phyloP scores from a whole-genome alignment of 2,797 vertebrate genomes.

The Orestias chungarensis region DNA sequence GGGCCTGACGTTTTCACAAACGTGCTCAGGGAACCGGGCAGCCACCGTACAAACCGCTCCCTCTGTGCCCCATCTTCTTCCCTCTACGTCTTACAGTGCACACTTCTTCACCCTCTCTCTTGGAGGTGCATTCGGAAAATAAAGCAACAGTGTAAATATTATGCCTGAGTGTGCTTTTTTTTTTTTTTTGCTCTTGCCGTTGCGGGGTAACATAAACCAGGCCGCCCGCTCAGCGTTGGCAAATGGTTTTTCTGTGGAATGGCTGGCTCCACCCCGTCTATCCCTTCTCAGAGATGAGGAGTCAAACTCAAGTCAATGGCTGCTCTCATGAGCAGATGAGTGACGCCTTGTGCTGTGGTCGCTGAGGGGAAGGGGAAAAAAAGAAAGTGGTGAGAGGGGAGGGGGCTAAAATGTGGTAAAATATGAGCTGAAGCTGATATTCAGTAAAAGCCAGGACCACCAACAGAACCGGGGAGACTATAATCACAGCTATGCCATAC shows the following conservation, averaged over 20 bases:
- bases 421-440: constrained; percentile 42
- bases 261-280: constrained; percentile 69
- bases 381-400: constrained; percentile 10
- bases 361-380: constrained; percentile 6
- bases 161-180: constrained; percentile 75
- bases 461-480: constrained; percentile 44
- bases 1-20: constrained; percentile 66
- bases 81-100: constrained; percentile 27
- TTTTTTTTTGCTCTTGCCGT: constrained; percentile 54
- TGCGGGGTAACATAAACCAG: constrained; percentile 78
- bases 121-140: constrained; percentile 79
- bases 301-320: constrained; percentile 75
- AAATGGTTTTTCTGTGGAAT: constrained; percentile 49
- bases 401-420: constrained; percentile 58
- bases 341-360: constrained; percentile 72
- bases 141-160: constrained; percentile 83
- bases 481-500: constrained; percentile 11
- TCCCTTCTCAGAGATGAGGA: constrained; percentile 50
- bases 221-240: constrained; percentile 67
- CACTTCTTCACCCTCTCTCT: constrained; percentile 45
- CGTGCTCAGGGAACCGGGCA: neutral
- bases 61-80: constrained; percentile 19
- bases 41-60: constrained; percentile 8
- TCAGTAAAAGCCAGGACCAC: constrained; percentile 55
- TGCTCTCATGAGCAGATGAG: constrained; percentile 76